Evolutionary conservation across 2,113 vertebrate genomes (phyloP).

Genomic region (Geothlypis trichas): DNA sequence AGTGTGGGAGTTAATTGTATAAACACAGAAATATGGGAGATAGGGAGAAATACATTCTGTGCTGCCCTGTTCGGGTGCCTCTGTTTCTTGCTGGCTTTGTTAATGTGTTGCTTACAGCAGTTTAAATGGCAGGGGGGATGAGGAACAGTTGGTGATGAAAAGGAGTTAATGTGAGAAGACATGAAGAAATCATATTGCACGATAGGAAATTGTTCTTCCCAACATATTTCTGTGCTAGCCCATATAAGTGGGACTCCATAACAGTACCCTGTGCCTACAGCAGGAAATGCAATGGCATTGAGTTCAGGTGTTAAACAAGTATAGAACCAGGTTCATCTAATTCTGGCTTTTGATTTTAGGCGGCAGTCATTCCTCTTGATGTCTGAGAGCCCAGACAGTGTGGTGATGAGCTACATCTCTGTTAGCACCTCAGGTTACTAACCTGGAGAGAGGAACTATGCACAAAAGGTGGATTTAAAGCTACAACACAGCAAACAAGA

Average conservation of each 20-base stretch:
- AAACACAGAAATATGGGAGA: conserved; percentile 25
- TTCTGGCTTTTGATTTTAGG: background rate
- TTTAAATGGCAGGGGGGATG: background rate
- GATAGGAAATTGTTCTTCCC: background rate
- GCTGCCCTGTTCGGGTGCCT: background rate
- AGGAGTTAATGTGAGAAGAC: background rate
- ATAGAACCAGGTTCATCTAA: background rate
- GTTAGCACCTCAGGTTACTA: background rate
- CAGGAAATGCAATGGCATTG: background rate
- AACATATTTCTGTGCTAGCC: background rate
- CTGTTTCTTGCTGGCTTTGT: background rate
- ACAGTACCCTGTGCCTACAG: background rate
- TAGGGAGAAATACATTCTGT: background rate
- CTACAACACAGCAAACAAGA: background rate
- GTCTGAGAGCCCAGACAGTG: background rate
- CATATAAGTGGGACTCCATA: background rate
- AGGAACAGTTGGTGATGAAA: conserved; percentile 2
- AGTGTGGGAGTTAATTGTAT: conserved; percentile 30
- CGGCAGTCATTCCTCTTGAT: background rate
- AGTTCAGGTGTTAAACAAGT: background rate
- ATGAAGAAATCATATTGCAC: background rate
- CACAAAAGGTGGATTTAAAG: background rate
- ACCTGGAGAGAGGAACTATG: background rate
- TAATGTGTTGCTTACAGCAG: background rate
- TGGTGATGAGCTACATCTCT: background rate